A percentile compares a stretch with the other conserved stretches of the same genome.
phyloP scores from a whole-genome alignment of 2,797 vertebrate species.

The Cyprinella venusta region DNA sequence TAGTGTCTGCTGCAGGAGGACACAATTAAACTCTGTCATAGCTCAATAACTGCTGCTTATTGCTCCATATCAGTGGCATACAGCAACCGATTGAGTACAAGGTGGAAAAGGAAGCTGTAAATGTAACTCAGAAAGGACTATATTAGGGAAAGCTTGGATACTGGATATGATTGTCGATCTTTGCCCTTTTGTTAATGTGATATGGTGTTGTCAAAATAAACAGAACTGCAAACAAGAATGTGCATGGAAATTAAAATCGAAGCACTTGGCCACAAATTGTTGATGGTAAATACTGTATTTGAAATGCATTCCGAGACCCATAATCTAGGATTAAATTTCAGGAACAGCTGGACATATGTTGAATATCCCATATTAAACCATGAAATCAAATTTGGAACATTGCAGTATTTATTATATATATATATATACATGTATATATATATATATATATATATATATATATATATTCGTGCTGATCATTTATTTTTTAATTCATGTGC shows the following conservation, averaged over 20 bases:
- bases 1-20: conserved; percentile 34
- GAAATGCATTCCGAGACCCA: neutral
- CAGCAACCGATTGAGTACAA: neutral
- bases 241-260: conserved; percentile 15
- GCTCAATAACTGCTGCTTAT: conserved; percentile 11
- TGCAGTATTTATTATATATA: neutral
- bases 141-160: neutral
- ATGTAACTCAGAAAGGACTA: neutral
- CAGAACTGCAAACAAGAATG: neutral
- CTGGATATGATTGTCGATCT: neutral
- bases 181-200: neutral
- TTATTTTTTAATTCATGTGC: neutral
- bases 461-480: no score
- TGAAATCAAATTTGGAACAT: neutral
- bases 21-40: conserved; percentile 19
- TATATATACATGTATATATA: no score
- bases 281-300: neutral
- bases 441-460: no score
- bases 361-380: neutral
- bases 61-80: conserved; percentile 23
- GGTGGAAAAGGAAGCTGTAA: neutral
- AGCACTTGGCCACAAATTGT: neutral
- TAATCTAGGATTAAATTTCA: conserved; percentile 41
- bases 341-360: conserved; percentile 4
- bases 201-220: neutral